A percentile compares a stretch with the other conserved stretches of the same genome.
Evolutionary conservation across 2,797 vertebrate species (phyloP).

Genomic region (Dipus sagitta): DNA sequence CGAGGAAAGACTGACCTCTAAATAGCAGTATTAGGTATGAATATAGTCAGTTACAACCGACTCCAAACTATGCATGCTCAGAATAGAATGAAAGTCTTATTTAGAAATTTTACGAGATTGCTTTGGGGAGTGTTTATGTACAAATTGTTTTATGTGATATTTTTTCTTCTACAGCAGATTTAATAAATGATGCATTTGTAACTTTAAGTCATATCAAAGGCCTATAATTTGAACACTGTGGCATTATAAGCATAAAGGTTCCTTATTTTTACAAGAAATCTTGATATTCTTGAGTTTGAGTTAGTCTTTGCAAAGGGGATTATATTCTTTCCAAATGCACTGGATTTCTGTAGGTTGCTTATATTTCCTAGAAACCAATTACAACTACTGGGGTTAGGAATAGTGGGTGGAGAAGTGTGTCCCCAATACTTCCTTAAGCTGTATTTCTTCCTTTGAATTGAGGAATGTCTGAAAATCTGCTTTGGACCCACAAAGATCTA

Average conservation of each 20-base stretch:
- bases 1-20: constrained; percentile 36
- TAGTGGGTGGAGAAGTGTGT: background rate
- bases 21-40: background rate
- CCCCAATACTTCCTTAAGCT: background rate
- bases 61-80: background rate
- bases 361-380: constrained; percentile 20
- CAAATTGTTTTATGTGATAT: background rate
- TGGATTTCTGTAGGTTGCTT: background rate
- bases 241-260: background rate
- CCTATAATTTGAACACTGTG: constrained; percentile 22
- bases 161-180: constrained; percentile 33
- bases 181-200: constrained; percentile 48
- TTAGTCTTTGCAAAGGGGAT: background rate
- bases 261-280: constrained; percentile 46
- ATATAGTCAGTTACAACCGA: constrained; percentile 20
- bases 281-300: constrained; percentile 34
- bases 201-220: constrained; percentile 34
- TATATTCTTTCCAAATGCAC: constrained; percentile 12
- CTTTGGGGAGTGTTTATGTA: background rate
- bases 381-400: background rate
- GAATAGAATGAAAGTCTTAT: constrained; percentile 33
- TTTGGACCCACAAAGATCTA: background rate
- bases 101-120: constrained; percentile 54
- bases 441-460: background rate
- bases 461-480: background rate